Conservation (phyloP, 2,113 vertebrate genomes). For the Ciconia boyciana region DNA sequence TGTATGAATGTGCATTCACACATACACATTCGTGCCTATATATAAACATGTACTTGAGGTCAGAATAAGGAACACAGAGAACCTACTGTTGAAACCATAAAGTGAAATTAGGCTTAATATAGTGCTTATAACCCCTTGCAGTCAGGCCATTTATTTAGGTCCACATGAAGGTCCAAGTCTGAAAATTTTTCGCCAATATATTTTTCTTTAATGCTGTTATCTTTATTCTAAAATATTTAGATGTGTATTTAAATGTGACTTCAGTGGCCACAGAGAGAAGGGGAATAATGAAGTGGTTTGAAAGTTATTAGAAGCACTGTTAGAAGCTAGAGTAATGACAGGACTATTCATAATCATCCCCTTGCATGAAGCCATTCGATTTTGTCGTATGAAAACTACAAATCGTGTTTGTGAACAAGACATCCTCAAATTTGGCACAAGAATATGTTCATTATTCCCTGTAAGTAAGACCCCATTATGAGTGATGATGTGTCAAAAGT, state of each 20-base stretch:
- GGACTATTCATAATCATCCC: conserved; percentile 8
- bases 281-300: neutral
- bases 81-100: neutral
- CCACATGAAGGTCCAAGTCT: neutral
- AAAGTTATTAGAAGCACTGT: neutral
- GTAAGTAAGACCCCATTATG: conserved; percentile 41
- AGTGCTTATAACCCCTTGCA: neutral
- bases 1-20: neutral
- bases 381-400: conserved; percentile 40
- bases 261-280: neutral
- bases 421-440: conserved; percentile 20
- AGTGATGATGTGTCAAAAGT: conserved; percentile 74
- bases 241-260: neutral
- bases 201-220: neutral
- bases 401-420: conserved; percentile 62
- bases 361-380: conserved; percentile 22
- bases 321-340: neutral
- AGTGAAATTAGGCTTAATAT: neutral
- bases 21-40: neutral
- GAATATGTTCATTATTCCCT: conserved; percentile 10
- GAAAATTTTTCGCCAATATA: neutral
- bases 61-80: neutral
- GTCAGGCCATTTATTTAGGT: neutral
- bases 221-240: neutral
- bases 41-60: neutral